Evolutionary conservation across 2,888 invertebrate genomes (phyloP), one percentile per base, ranked within the genome.

Genomic region (Myopa testacea): DNA sequence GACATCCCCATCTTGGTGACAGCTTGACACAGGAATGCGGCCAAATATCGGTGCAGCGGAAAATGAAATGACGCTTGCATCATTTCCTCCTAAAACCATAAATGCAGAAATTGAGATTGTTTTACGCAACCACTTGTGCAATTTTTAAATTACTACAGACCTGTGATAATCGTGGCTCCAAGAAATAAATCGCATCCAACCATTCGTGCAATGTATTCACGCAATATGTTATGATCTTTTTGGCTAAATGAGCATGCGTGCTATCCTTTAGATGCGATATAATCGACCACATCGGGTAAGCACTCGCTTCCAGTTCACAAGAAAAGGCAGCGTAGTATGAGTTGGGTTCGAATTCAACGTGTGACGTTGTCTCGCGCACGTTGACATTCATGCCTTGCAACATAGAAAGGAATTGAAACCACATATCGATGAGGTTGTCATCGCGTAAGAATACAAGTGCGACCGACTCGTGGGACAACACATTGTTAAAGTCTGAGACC

Each of bases 311-410:
- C 83, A 98, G 90, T 91, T 99, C 98, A 82, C 98, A 98, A 80
- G 97, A 97, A 91, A 98, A 99, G 50, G 98, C 98, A 69, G 98
- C 97, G 90, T 98, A 98, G 90, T 98, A 99, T 19, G 97, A 96
- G 82, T 96, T 97, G 65, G 98, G 97, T 90, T 99, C 98, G 91
- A 96, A 98, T 91, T 98, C 98, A 19, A 98, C 95, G 90, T 98
- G 98, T 75, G 95, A 94, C 84, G 93, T 94, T 81, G 96, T 91
- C 89, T 98, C 97, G 80, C 98, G 93, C 82, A 95, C 93, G 91
- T 98, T 98, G 73, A 98, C 95, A 90, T 98, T 98, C 98, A 99
- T 98, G 80, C 98, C 97, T 94, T 99, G 98, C 89, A 98, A 94
- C 94, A 96, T 95, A 7, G 96, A 94, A 34, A 99, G 91, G 88